Conservation (phyloP, 1,140 invertebrate genomes). For the Bathynomus jamesi region DNA sequence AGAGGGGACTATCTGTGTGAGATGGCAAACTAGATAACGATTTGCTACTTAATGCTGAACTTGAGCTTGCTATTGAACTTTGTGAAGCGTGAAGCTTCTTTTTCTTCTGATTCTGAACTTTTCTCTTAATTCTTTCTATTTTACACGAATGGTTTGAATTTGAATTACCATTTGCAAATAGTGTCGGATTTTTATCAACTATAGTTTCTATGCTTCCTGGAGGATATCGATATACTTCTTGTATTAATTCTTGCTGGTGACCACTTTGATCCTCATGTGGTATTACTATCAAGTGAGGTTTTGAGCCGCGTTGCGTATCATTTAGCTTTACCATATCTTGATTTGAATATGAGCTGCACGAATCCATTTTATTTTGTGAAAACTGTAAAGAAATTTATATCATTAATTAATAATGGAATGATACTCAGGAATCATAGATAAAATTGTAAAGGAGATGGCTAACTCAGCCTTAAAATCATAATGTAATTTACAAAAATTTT, state of each 20-base stretch:
- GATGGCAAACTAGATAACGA: conserved; percentile 13
- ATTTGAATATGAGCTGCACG: not conserved
- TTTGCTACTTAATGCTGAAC: conserved; percentile 2
- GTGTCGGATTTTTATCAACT: conserved; percentile 23
- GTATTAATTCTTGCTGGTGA: conserved; percentile 11
- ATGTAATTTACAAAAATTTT: not conserved
- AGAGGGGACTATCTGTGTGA: conserved; percentile 13
- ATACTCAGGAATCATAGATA: not conserved
- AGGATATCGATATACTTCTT: conserved; percentile 27
- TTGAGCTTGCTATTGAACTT: conserved; percentile 13
- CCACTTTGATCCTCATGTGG: not conserved
- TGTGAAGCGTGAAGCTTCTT: conserved; percentile 16
- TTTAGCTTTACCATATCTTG: not conserved
- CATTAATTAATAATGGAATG: not conserved
- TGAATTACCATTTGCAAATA: not conserved
- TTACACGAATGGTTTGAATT: not conserved
- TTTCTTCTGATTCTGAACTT: conserved; percentile 7
- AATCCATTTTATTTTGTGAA: not conserved
- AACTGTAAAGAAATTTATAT: not conserved
- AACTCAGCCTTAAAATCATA: no score
- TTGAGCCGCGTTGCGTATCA: not conserved
- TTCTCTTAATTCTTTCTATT: not conserved
- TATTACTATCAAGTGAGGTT: not conserved
- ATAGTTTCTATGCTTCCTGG: conserved; percentile 18
- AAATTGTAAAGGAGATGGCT: not conserved